A percentile compares a stretch with the other conserved stretches of the same genome.
phyloP scores from a whole-genome alignment of 2,113 vertebrate genomes.

The Sinocyclocheilus rhinocerous region DNA sequence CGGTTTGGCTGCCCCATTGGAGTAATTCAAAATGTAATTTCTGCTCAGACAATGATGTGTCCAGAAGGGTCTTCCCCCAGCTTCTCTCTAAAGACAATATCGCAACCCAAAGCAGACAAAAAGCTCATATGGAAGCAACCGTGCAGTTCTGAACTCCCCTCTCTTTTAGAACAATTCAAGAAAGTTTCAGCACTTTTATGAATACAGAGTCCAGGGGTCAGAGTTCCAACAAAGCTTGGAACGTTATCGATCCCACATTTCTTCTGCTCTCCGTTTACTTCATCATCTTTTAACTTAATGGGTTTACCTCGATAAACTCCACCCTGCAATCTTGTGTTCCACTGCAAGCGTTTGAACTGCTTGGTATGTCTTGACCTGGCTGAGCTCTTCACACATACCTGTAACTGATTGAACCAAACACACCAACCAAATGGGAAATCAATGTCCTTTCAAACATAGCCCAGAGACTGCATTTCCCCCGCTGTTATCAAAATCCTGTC shows the following conservation, averaged over 20 bases:
- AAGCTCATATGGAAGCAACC: conserved; percentile 23
- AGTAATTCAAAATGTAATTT: conserved; percentile 60
- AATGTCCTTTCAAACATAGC: conserved; percentile 54
- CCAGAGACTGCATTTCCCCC: conserved; percentile 33
- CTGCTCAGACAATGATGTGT: conserved; percentile 57
- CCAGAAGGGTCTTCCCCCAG: conserved; percentile 48
- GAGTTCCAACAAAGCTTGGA: conserved; percentile 49
- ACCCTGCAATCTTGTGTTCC: conserved; percentile 45
- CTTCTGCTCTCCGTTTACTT: conserved; percentile 47
- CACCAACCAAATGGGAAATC: conserved; percentile 63
- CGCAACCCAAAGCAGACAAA: background rate
- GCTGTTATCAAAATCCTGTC: conserved; percentile 53
- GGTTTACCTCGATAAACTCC: conserved; percentile 43
- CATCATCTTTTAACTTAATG: conserved; percentile 49
- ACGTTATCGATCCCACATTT: conserved; percentile 51
- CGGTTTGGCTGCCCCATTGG: conserved; percentile 51
- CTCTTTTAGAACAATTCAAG: background rate
- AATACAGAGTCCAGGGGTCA: conserved; percentile 41
- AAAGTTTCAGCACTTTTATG: conserved; percentile 13
- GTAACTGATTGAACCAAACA: conserved; percentile 62
- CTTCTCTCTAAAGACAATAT: conserved; percentile 33
- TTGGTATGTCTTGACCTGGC: conserved; percentile 51
- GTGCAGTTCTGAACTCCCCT: background rate
- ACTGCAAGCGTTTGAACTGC: conserved; percentile 54
- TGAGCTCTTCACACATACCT: conserved; percentile 55